A percentile compares a stretch with the other conserved stretches of the same genome.
phyloP scores from a whole-genome alignment of 92 coral and sea anemone species.

The Actinostola sp. region DNA sequence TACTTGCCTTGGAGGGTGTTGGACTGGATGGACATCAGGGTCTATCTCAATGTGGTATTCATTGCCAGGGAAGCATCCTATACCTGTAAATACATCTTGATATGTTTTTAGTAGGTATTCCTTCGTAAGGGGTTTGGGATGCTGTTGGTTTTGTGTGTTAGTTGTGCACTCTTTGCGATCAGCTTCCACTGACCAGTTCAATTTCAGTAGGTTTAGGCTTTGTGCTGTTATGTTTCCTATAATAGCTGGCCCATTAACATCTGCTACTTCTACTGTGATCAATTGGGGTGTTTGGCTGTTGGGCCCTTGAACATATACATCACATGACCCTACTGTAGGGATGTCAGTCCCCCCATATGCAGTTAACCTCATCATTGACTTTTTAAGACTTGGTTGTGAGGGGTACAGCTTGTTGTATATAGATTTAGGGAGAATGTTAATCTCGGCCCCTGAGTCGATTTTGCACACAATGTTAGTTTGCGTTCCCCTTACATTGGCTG shows the following conservation, averaged over 20 bases:
- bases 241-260: conserved; percentile 43
- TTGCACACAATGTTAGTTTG: conserved; percentile 43
- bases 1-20: too few species aligned
- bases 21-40: too few species aligned
- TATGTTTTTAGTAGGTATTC: conserved; percentile 44
- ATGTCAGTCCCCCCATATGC: conserved; percentile 42
- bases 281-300: conserved; percentile 20
- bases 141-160: conserved; percentile 30
- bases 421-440: conserved; percentile 52
- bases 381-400: conserved; percentile 15
- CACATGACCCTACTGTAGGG: conserved; percentile 44
- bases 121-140: conserved; percentile 50
- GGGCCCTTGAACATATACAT: conserved; percentile 41
- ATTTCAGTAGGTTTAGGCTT: conserved; percentile 18
- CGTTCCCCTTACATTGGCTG: conserved; percentile 31
- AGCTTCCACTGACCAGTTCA: conserved; percentile 39
- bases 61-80: conserved; percentile 44
- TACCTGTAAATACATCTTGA: conserved; percentile 37
- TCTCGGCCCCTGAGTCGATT: conserved; percentile 55
- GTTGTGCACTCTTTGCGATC: background rate
- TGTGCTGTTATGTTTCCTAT: conserved; percentile 44
- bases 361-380: conserved; percentile 44
- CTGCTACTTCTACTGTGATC: conserved; percentile 33
- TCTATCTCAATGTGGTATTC: conserved; percentile 35
- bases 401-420: conserved; percentile 34